phyloP scores from a whole-genome alignment of 2,888 invertebrate genomes.

The Sussaba pulchella region DNA sequence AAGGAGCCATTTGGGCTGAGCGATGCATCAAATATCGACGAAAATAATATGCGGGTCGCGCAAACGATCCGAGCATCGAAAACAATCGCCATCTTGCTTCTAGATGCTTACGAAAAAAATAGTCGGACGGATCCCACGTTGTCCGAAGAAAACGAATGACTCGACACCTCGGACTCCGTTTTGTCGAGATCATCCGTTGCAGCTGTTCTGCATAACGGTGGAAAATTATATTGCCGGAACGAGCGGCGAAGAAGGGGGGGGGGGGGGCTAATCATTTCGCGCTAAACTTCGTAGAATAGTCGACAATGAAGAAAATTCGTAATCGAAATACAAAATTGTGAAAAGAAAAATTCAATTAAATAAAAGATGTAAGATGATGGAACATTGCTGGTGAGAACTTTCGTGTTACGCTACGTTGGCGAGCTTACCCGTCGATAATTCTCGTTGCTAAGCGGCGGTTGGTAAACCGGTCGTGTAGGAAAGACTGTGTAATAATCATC shows the following conservation, averaged over 20 bases:
- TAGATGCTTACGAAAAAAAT: slow-evolving; percentile 12
- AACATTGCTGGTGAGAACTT: neutral
- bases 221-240: slow-evolving; percentile 19
- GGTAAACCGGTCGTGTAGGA: slow-evolving; percentile 48
- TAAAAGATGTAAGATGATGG: neutral
- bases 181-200: slow-evolving; percentile 58
- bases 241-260: slow-evolving; percentile 1
- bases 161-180: slow-evolving; percentile 57
- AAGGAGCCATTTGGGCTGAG: slow-evolving; percentile 3
- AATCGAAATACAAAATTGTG: neutral
- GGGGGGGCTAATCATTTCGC: slow-evolving; percentile 21
- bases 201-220: slow-evolving; percentile 66
- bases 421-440: slow-evolving; percentile 45
- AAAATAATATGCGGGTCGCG: neutral
- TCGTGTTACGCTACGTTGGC: neutral
- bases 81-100: neutral
- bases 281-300: slow-evolving; percentile 15
- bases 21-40: no score
- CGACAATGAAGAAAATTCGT: slow-evolving; percentile 11
- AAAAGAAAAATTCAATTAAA: neutral
- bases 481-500: slow-evolving; percentile 32
- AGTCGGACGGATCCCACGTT: slow-evolving; percentile 26
- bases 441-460: slow-evolving; percentile 55
- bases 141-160: slow-evolving; percentile 54
- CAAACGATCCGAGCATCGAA: neutral